Evolutionary conservation across 2,888 invertebrate species (phyloP), one percentile per base, ranked within the genome.

Genomic region (Tipula confusa): DNA sequence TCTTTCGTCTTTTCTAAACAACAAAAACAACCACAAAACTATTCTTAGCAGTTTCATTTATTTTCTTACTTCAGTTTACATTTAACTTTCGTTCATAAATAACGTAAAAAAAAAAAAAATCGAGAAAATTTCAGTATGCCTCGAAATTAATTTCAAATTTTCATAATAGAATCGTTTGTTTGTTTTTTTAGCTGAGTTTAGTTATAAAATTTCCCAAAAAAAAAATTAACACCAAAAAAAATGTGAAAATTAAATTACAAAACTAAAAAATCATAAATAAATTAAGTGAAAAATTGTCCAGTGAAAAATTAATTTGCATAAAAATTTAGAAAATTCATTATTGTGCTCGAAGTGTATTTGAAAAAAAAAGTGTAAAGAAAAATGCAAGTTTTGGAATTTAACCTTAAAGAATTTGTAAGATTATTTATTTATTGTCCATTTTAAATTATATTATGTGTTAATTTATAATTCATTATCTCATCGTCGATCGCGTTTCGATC

Each of bases 381-480:
- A 64, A 64, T 64, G 64, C 64, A 64, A 64, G 64, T 64, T 64
- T 64, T 64, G 64, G 64, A 64, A 64, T 64, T 64, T 64, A 9
- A 64, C 11, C 64, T 24, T 64, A 64, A 64, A 64, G 64, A 64
- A 24, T 64, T 64, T 24, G 64, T 64, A 64, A 64, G 64, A 64
- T 64, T 6, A 38, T 48, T 48, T 64, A 13, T 64, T 13, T 64
- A 7, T 64, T n/a, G n/a, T n/a, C n/a, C n/a, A n/a, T n/a, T n/a
- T n/a, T n/a, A n/a, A n/a, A n/a, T n/a, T n/a, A n/a, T n/a, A n/a
- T n/a, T n/a, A n/a, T n/a, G n/a, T n/a, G n/a, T n/a, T n/a, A n/a
- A n/a, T n/a, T n/a, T n/a, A n/a, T n/a, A n/a, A n/a, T n/a, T n/a
- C n/a, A n/a, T n/a, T n/a, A n/a, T n/a, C n/a, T n/a, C n/a, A n/a